Conservation (phyloP, 2,888 invertebrate species). For the Leucophora obtusa region DNA sequence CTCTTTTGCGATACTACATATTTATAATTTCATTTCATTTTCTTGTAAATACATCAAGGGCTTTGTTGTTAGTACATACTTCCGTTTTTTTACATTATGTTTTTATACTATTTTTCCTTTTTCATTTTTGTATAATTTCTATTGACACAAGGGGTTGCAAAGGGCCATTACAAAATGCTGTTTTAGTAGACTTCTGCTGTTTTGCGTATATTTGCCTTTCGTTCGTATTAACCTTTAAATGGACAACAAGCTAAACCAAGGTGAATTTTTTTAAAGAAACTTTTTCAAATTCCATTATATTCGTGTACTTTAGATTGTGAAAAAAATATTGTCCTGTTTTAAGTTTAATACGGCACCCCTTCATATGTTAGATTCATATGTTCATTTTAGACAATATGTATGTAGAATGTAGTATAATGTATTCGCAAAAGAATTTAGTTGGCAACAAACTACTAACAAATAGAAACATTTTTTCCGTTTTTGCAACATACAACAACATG, state of each 20-base stretch:
- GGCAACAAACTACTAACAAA: constrained; percentile 31
- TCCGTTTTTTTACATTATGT: constrained; percentile 23
- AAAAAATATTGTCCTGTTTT: background rate
- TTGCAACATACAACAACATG: constrained; percentile 33
- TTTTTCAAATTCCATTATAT: background rate
- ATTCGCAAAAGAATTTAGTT: constrained; percentile 31
- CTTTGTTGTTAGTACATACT: constrained; percentile 16
- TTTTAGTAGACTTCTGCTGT: constrained; percentile 14
- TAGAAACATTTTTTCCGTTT: constrained; percentile 25
- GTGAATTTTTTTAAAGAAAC: background rate
- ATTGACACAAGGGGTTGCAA: constrained; percentile 36
- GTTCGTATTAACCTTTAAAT: constrained; percentile 17
- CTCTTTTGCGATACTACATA: background rate
- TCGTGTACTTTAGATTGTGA: background rate
- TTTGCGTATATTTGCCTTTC: constrained; percentile 6
- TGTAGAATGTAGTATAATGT: background rate
- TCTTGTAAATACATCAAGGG: constrained; percentile 13
- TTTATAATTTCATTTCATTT: constrained; percentile 14
- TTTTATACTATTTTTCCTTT: background rate
- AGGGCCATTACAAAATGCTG: constrained; percentile 23
- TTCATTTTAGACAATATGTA: background rate
- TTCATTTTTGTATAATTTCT: background rate
- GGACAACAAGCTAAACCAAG: background rate
- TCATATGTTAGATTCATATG: constrained; percentile 1
- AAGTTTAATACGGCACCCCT: constrained; percentile 31